Percentiles rank a stretch among this genome's conserved stretches.
Conservation (phyloP, 1,140 invertebrate genomes). For the Orchesella cincta region DNA sequence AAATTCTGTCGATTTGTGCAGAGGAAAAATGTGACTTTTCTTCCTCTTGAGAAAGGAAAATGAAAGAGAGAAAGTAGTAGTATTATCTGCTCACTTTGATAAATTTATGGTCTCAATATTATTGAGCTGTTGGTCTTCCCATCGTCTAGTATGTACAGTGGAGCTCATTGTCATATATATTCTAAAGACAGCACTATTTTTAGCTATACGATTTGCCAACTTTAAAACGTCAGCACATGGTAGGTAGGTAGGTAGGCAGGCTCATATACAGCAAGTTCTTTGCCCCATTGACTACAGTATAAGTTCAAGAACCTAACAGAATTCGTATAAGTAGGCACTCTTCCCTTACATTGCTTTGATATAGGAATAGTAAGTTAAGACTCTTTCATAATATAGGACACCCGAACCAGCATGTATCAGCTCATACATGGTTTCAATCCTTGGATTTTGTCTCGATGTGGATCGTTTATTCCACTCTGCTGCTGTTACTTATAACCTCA, state of each 20-base stretch:
- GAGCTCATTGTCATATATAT: background rate
- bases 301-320: background rate
- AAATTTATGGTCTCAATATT: constrained; percentile 47
- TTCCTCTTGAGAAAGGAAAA: constrained; percentile 32
- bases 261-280: no score
- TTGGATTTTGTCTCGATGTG: no score
- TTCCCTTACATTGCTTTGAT: no score
- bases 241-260: background rate
- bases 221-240: background rate
- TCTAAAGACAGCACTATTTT: background rate
- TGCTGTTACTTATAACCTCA: no score
- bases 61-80: constrained; percentile 26
- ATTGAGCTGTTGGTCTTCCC: constrained; percentile 38
- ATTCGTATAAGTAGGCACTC: no score
- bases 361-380: no score
- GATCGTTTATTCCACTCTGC: no score
- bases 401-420: no score
- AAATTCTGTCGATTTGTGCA: constrained; percentile 10
- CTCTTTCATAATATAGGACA: no score
- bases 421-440: no score
- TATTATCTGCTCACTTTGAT: constrained; percentile 42
- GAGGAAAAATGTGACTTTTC: constrained; percentile 41
- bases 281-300: no score
- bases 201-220: background rate
- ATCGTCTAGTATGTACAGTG: background rate